Evolutionary conservation across 2,113 vertebrate species (phyloP).

Genomic region (Rostratula benghalensis): DNA sequence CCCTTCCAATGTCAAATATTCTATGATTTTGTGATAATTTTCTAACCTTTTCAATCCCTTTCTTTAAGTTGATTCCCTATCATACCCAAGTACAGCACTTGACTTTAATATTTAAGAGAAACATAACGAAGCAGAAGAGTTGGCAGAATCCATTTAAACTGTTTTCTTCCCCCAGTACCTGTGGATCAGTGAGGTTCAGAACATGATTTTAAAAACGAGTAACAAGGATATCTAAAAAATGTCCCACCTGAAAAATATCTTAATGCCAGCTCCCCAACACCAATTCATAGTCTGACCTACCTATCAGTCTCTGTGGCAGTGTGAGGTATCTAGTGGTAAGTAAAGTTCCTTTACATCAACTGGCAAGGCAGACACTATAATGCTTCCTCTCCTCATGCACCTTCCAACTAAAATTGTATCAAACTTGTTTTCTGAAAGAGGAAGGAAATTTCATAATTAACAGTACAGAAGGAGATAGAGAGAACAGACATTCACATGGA

Average conservation of each 20-base stretch:
- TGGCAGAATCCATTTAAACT: not conserved
- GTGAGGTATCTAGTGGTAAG: not conserved
- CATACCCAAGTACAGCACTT: not conserved
- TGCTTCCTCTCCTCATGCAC: not conserved
- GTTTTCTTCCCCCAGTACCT: not conserved
- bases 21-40: not conserved
- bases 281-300: not conserved
- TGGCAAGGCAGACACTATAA: not conserved
- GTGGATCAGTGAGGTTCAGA: not conserved
- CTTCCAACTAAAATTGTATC: not conserved
- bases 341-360: not conserved
- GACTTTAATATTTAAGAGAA: not conserved
- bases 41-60: not conserved
- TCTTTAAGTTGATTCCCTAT: not conserved
- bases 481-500: not conserved
- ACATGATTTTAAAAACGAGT: not conserved
- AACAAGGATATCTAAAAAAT: not conserved
- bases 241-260: not conserved
- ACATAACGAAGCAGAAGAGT: not conserved
- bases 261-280: not conserved
- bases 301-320: fast-evolving
- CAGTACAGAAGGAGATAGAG: not conserved
- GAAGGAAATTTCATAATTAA: not conserved
- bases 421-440: not conserved
- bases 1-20: not conserved